These are phyloP conservation scores for Zaprionus ornatus DNA, from an alignment of 1,140 invertebrate genomes.

Conservation along the genomic window DNA sequence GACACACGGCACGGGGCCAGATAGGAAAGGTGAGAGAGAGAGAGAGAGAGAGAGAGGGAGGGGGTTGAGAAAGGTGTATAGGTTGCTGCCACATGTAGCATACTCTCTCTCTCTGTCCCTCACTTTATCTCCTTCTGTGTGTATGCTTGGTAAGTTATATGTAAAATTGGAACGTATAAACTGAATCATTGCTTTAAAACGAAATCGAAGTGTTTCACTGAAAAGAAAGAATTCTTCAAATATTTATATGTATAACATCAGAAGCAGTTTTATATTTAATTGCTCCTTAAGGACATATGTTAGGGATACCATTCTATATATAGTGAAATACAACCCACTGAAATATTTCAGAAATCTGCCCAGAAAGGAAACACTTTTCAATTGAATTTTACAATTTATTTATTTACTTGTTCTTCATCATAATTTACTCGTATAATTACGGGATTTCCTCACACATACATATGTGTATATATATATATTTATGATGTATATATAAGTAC, in stretches of 20 bases:
- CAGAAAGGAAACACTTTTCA: slow-evolving; percentile 1
- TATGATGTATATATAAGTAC: slow-evolving; percentile 51
- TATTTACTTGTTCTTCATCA: slow-evolving; percentile 57
- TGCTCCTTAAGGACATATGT: no score
- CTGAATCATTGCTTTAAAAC: neutral
- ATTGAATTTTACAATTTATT: slow-evolving; percentile 56
- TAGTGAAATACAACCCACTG: no score
- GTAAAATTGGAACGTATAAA: slow-evolving; percentile 7
- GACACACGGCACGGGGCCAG: slow-evolving; percentile 42
- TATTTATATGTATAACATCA: no score
- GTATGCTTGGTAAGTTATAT: slow-evolving; percentile 19
- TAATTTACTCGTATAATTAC: slow-evolving; percentile 52
- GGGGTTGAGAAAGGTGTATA: slow-evolving; percentile 2
- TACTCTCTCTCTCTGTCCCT: neutral
- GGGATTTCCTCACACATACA: slow-evolving; percentile 25
- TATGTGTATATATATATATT: slow-evolving; percentile 29
- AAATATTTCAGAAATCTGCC: neutral
- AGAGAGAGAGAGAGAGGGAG: neutral
- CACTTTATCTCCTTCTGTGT: neutral
- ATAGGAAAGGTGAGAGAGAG: neutral
- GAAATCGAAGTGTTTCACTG: neutral
- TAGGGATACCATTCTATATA: no score
- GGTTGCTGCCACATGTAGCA: slow-evolving; percentile 13
- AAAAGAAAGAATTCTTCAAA: no score
- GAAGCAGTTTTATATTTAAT: no score